Conservation (phyloP, 1,140 invertebrate genomes). For the Homalodisca vitripennis region DNA sequence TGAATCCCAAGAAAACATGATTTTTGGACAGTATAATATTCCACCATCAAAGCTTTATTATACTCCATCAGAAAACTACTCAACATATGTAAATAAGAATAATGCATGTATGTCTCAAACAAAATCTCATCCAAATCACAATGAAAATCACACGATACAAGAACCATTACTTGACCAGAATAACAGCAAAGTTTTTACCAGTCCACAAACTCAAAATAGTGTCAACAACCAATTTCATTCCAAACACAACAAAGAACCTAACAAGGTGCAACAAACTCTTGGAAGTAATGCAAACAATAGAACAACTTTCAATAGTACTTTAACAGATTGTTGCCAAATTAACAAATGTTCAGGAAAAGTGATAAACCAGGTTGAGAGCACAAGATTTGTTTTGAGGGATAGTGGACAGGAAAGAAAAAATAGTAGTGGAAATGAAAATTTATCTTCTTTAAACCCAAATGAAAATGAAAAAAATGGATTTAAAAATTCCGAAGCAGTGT, state of each 20-base stretch:
- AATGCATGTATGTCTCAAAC: background rate
- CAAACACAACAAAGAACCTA: background rate
- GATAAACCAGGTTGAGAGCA: background rate
- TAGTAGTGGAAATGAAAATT: background rate
- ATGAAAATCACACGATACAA: constrained; percentile 5
- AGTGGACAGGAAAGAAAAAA: background rate
- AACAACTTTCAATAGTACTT: background rate
- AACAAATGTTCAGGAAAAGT: background rate
- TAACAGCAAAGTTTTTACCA: constrained; percentile 8
- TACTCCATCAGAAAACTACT: constrained; percentile 4
- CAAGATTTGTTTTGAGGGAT: background rate
- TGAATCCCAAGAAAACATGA: constrained; percentile 27
- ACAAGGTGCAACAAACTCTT: background rate
- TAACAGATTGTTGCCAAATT: constrained; percentile 16
- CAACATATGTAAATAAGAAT: background rate
- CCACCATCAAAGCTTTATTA: constrained; percentile 22
- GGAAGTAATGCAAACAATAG: background rate
- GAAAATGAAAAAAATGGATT: constrained; percentile 5
- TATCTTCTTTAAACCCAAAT: background rate
- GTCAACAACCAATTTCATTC: background rate
- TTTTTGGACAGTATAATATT: constrained; percentile 10
- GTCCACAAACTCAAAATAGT: background rate
- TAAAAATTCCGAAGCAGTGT: constrained; percentile 15
- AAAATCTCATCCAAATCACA: background rate
- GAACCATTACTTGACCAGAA: background rate